Base-by-base conservation (phyloP, 2,113 vertebrate species). In the Tricholaema leucomelas region DNA sequence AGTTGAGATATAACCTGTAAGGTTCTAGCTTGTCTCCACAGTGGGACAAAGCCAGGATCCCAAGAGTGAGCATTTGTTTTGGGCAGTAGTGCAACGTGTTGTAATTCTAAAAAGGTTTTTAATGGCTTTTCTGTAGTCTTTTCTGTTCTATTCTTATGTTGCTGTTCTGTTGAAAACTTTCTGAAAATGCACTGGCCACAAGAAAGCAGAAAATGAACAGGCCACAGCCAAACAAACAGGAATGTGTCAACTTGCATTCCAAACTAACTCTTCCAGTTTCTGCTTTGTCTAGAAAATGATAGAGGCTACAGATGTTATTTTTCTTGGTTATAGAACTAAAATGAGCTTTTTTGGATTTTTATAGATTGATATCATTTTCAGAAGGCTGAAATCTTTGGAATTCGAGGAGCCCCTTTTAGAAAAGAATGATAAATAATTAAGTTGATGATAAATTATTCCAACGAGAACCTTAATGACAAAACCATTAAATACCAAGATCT, bases 371-470 rank as follows among this genome's bases (percentile, higher is more conserved):
- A 20, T 64, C 66, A 80, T 81, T 87, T 88, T 94, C 56, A 91
- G 52, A 94, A 93, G 61, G 66, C 10, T 5, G 9, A 85, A 87
- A 75, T 17, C 90, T 93, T 76, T 44, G 66, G 50, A 70, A 50
- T 93, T 95, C 85, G 38, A 15, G 36, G 31, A 67, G 70, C 78
- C 85, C 30, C 69, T 96, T 91, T 94, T 95, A 88, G 86, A 88
- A 91, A 84, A 84, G 90, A 55, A 50, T 61, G 75, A 78, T 96
- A 90, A 97, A 96, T 97, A 96, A 97, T 97, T 96, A 92, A 96
- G 60, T 74, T 81, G 74, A 83, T 7, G 24, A 97, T 97, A 91
- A 96, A 97, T 96, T 94, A 94, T 92, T 95, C 60, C 66, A 92
- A 90, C 75, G 80, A 95, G 94, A 96, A 66, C 56, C 74, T 92